These are phyloP conservation scores for Ceramica pisi DNA, from an alignment of 2,888 invertebrate genomes.

Conservation along the genomic window DNA sequence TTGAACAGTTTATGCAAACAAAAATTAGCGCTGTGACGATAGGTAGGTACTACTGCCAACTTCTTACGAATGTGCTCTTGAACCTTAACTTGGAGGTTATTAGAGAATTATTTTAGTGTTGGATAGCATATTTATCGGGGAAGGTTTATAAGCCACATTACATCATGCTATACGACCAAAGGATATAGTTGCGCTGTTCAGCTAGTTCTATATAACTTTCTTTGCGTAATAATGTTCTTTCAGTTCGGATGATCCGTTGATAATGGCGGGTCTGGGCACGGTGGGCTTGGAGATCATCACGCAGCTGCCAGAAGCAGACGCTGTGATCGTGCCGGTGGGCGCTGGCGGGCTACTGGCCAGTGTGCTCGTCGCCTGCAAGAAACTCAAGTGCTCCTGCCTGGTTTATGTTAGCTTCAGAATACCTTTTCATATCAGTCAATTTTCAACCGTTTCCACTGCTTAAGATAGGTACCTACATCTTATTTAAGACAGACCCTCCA, in stretches of 20 bases:
- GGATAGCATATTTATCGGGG: too few relatives aligned
- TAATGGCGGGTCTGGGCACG: slow-evolving; percentile 86
- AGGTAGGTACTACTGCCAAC: too few relatives aligned
- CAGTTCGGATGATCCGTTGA: slow-evolving; percentile 81
- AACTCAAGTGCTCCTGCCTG: slow-evolving; percentile 86
- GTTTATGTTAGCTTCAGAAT: slow-evolving; percentile 78
- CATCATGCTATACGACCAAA: too few relatives aligned
- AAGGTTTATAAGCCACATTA: too few relatives aligned
- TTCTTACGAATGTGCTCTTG: too few relatives aligned
- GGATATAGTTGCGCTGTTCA: too few relatives aligned
- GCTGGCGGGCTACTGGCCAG: slow-evolving; percentile 81
- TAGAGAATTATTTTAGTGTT: too few relatives aligned
- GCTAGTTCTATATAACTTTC: background rate
- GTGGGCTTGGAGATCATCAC: slow-evolving; percentile 85
- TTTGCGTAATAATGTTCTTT: background rate
- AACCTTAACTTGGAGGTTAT: too few relatives aligned
- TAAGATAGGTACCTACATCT: too few relatives aligned
- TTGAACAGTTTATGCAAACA: too few relatives aligned
- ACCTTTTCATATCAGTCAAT: background rate
- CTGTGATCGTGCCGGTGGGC: slow-evolving; percentile 84
- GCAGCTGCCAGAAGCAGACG: slow-evolving; percentile 86
- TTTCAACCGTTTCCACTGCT: background rate
- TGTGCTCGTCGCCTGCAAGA: slow-evolving; percentile 86
- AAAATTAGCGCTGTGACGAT: too few relatives aligned
- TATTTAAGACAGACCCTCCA: background rate